Percentiles rank a stretch among this genome's conserved stretches.
phyloP scores from a whole-genome alignment of 2,888 invertebrate species.

The Lumbricus terrestris region DNA sequence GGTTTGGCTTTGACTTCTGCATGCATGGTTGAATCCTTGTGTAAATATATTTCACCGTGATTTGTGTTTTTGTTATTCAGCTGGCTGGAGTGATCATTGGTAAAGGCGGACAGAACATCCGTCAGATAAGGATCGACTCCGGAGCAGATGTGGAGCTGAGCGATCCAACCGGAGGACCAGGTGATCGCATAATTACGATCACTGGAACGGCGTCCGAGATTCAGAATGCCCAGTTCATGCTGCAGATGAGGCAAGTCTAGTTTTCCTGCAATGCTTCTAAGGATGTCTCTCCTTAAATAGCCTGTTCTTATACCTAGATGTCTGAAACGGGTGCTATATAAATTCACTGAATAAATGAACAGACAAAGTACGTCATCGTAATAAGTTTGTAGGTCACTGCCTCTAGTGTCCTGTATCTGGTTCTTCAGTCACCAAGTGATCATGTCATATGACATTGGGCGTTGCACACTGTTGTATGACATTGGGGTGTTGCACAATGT shows the following conservation, averaged over 20 bases:
- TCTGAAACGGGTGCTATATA: no score
- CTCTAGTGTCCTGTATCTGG: not conserved
- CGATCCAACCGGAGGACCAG: conserved; percentile 67
- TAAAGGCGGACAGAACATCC: conserved; percentile 92
- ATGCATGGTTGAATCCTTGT: not conserved
- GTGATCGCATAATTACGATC: conserved; percentile 84
- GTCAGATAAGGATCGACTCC: conserved; percentile 92
- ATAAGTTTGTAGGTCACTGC: not conserved
- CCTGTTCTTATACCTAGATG: not conserved
- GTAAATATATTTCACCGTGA: not conserved
- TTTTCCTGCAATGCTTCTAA: not conserved
- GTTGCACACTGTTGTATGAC: not conserved
- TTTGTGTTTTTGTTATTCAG: conserved; percentile 60
- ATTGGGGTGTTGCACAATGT: not conserved
- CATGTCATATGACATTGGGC: not conserved
- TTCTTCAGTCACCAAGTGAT: not conserved
- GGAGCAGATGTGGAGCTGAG: conserved; percentile 95
- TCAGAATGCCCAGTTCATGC: conserved; percentile 95
- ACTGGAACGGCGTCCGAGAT: conserved; percentile 84
- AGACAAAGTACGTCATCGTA: not conserved
- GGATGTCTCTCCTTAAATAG: not conserved
- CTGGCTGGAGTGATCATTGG: conserved; percentile 98
- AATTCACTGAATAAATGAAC: not conserved
- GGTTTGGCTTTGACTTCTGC: not conserved
- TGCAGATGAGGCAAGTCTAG: conserved; percentile 65